Conservation (phyloP, 2,113 vertebrate species). For the Alethe diademata region DNA sequence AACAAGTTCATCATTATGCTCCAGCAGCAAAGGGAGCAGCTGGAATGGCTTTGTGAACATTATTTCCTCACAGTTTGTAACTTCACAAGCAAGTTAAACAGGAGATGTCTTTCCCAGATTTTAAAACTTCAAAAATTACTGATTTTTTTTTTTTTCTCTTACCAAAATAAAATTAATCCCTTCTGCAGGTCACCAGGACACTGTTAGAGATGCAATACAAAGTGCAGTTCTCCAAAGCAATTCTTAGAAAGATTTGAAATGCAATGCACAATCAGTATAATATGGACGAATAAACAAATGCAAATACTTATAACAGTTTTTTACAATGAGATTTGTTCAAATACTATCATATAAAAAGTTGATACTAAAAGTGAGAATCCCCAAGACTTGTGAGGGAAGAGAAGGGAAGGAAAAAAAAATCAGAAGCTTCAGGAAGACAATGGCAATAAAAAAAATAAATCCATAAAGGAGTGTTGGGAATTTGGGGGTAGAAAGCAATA, state of each 20-base stretch:
- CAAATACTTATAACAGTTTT: neutral
- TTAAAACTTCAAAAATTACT: neutral
- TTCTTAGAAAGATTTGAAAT: neutral
- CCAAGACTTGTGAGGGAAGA: neutral
- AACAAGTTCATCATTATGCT: neutral
- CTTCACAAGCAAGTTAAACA: neutral
- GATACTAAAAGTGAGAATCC: neutral
- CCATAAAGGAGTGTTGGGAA: neutral
- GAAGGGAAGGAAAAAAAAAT: neutral
- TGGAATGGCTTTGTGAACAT: neutral
- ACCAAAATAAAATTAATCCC: neutral
- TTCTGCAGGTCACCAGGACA: neutral
- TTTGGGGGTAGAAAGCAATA: neutral
- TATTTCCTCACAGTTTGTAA: neutral
- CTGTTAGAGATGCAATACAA: rapidly evolving
- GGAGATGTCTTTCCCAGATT: neutral
- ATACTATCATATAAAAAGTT: neutral
- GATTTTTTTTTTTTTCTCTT: neutral
- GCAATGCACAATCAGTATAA: neutral
- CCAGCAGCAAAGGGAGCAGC: neutral
- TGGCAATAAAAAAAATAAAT: neutral
- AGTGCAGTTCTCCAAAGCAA: neutral
- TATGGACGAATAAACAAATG: neutral
- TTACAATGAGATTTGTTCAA: neutral
- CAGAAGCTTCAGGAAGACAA: neutral